Base-by-base conservation (phyloP, 2,888 invertebrate genomes). In the Zaprionus bogoriensis region DNA sequence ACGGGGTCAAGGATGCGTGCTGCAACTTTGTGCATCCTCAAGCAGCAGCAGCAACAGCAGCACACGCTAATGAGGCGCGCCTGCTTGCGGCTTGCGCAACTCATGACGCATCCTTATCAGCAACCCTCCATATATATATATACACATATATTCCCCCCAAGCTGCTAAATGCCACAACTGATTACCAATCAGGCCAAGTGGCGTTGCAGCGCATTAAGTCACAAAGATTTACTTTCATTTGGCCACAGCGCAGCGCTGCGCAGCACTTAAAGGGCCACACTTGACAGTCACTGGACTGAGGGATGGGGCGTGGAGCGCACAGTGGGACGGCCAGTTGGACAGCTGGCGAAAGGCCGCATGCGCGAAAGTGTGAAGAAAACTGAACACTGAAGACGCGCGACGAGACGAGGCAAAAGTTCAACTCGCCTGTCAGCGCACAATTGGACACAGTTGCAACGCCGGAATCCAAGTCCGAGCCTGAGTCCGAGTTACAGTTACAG, bases 1-100 rank as follows among this genome's bases (percentile, higher is more conserved):
- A 78, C 62, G 81, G 70, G 85, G 87, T 85, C 85, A 85, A 85
- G 85, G 85, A 85, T 87, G 85, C 78, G 55, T 27, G 52, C 9
- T 36, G 53, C 22, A 14, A 6, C 19, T 17, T 19, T 10, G 23
- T 9, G 17, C 20, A 39, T 39, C 38, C 23, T 50, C 28, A 12
- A 6, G 27, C 20, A 4, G 20, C 3, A 20, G 12, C n/a, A 10
- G 48, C 45, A 22, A 28, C 44, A 44, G 30, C 30, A 46, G 25
- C 48, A 44, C 4, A 36, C 78, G 62, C 76, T 77, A 77, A 77
- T 77, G 83, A 77, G 77, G 57, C 77, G 42, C 73, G 65, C 60
- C 55, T n/a, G 52, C 38, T 23, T n/a, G 20, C 44, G 22, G 44
- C 67, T 73, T 73, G 73, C 73, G 63, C 70, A 77, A 76, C 58